These are phyloP conservation scores for Gyrodactylus salaris DNA, from an alignment of 1,140 invertebrate genomes.

Conservation along the genomic window DNA sequence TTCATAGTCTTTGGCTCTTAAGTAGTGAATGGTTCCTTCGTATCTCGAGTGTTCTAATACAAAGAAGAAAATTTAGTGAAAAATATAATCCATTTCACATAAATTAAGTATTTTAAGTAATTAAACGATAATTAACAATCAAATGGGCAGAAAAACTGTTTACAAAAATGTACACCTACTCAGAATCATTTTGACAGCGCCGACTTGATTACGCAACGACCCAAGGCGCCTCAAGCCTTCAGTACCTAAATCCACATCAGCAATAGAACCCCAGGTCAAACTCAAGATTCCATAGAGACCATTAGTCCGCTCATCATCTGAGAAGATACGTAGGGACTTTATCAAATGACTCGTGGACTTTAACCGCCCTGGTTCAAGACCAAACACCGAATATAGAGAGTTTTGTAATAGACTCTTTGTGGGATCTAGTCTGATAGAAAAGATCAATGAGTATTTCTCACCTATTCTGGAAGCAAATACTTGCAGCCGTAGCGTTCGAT, in stretches of 20 bases:
- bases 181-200: not conserved
- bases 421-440: no score
- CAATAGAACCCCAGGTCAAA: not conserved
- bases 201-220: not conserved
- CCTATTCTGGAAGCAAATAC: not conserved
- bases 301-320: not conserved
- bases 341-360: not conserved
- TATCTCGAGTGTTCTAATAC: not conserved
- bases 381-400: not conserved
- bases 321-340: not conserved
- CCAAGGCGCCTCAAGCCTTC: not conserved
- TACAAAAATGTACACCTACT: no score
- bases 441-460: no score
- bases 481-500: not conserved
- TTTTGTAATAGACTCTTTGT: no score
- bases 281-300: not conserved
- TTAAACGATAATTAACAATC: no score
- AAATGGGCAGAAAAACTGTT: no score
- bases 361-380: not conserved
- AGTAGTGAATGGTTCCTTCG: not conserved
- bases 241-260: not conserved
- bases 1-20: not conserved
- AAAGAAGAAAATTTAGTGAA: no score
- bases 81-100: no score
- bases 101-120: no score